Base-by-base conservation (phyloP, 2,113 vertebrate species). In the Struthidea cinerea region DNA sequence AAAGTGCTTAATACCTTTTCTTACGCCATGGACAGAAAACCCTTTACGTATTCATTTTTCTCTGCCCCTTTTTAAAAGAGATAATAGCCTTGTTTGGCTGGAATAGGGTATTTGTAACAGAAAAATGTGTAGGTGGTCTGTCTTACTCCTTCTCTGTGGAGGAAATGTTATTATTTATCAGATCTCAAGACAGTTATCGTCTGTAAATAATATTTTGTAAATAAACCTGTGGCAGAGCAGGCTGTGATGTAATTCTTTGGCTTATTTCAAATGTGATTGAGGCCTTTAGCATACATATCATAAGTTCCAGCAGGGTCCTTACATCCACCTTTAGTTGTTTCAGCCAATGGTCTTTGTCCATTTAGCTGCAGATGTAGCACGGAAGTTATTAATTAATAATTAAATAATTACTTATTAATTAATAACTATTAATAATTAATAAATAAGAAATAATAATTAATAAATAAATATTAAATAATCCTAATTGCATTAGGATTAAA, bases 201-300 rank as follows among this genome's bases (percentile, higher is more conserved):
- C 71, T 97, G 89, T 97, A 96, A 87, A 92, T 97, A 97, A 16
- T 80, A 79, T 96, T 97, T 97, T 97, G 90, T 97, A 97, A 97
- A 97, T 97, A 97, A 97, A 97, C 32, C 46, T 84, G 84, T 93
- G 87, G 73, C 81, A 86, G 84, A 94, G 91, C 76, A 84, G 87
- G 61, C 77, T 56, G 57, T 64, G 20, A 52, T 84, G 47, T 55
- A 46, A 44, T 77, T 63, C 57, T 71, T 61, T 77, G 63, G 19
- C 11, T 91, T 84, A 52, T 52, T 70, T 90, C 30, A 73, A 41
- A 65, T 50, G 44, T 13, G 33, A n/a, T 2, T 37, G 13, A 24
- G 37, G 87, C 37, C 30, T 82, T 89, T 17, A 67, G 33, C 30
- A 52, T 28, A n/a, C 21, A 4, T 19, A 14, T 33, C n/a, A 0